Evolutionary conservation across 2,797 vertebrate genomes (phyloP).

Genomic region (Enoplosus armatus): DNA sequence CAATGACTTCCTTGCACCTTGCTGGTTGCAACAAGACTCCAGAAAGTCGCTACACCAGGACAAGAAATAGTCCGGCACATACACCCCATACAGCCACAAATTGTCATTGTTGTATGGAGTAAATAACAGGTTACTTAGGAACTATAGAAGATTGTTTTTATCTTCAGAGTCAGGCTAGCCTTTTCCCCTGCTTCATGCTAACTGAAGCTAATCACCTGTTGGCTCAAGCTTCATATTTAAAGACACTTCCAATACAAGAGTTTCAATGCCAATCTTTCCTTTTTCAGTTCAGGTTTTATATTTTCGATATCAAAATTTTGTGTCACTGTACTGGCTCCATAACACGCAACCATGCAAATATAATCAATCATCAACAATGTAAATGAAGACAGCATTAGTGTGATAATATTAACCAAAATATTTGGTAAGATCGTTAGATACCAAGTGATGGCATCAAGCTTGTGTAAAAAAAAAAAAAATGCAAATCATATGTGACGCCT

Average conservation of each 20-base stretch:
- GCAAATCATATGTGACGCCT: conserved; percentile 45
- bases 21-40: background rate
- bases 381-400: conserved; percentile 56
- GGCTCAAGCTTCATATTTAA: too few relatives aligned
- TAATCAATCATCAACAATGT: conserved; percentile 64
- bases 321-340: too few relatives aligned
- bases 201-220: too few relatives aligned
- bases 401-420: conserved; percentile 63
- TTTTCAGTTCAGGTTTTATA: too few relatives aligned
- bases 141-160: background rate
- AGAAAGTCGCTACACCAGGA: background rate
- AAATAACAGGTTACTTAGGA: background rate
- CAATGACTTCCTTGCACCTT: background rate
- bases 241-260: too few relatives aligned
- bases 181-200: background rate
- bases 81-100: background rate
- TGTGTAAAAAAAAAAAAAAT: conserved; percentile 29
- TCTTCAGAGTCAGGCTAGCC: too few relatives aligned
- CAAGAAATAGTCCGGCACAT: background rate
- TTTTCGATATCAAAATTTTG: too few relatives aligned
- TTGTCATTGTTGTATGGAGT: background rate
- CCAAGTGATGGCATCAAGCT: conserved; percentile 40
- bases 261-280: too few relatives aligned
- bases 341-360: conserved; percentile 52
- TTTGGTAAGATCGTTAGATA: conserved; percentile 40